Percentiles rank a stretch among this genome's conserved stretches.
These are phyloP conservation scores for Synergus umbraculus DNA, from an alignment of 2,888 invertebrate species.

Conservation along the genomic window DNA sequence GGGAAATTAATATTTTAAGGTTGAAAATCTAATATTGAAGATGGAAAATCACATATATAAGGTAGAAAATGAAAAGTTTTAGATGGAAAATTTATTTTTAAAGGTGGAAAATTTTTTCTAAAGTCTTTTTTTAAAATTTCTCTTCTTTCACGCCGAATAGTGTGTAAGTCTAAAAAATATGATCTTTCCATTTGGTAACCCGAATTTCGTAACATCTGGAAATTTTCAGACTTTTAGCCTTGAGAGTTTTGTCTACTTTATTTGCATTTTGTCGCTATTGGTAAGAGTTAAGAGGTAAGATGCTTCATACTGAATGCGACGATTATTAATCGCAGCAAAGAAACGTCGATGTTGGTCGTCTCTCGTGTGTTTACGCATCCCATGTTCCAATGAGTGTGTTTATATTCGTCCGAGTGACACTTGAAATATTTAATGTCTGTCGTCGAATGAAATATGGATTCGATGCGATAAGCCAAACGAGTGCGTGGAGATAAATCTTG, in stretches of 20 bases:
- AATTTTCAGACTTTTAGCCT: constrained; percentile 13
- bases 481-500: background rate
- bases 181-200: no score
- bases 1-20: no score
- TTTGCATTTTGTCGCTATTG: constrained; percentile 38
- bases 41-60: no score
- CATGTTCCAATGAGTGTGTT: background rate
- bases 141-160: no score
- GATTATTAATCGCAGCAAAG: constrained; percentile 22
- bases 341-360: background rate
- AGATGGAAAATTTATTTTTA: no score
- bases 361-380: constrained; percentile 21
- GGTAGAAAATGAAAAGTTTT: no score
- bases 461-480: constrained; percentile 4
- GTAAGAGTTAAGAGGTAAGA: constrained; percentile 1
- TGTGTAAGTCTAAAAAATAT: no score
- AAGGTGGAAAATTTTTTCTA: no score
- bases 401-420: constrained; percentile 3
- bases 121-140: no score
- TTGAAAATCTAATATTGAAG: no score
- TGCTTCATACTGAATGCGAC: background rate
- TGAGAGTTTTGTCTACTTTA: constrained; percentile 14
- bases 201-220: background rate
- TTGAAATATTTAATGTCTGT: constrained; percentile 26
- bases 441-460: background rate